Base-by-base conservation (phyloP, 2,113 vertebrate genomes). In the Sylvietta virens region DNA sequence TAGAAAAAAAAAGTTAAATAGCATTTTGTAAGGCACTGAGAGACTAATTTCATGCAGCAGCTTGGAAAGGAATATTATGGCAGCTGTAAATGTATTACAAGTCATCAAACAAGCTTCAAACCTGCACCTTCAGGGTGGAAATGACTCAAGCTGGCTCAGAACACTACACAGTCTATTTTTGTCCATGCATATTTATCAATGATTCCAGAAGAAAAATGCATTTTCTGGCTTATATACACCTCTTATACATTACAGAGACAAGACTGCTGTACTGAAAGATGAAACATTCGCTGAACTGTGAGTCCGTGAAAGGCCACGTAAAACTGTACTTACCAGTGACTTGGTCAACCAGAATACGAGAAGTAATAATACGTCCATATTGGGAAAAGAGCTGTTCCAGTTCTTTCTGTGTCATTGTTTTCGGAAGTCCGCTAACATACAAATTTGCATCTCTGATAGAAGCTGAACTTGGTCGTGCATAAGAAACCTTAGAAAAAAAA, bases 391-490 rank as follows among this genome's bases (percentile, higher is more conserved):
- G 98, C 92, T 99, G 99, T 73, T 99, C 99, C 94, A 99, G 94
- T 89, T 99, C 99, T 87, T 99, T 99, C 98, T 99, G 99, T 45
- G 98, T 99, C 99, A 99, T 99, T 51, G 99, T 99, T 98, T 99
- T 99, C 27, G 99, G 99, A 97, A 99, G 98, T 92, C 99, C 99
- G 30, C 99, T 99, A 97, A 99, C 99, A 21, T 99, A 99, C 88
- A 99, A 97, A 97, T 99, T 99, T 85, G 99, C 99, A 97, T 99
- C 99, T 98, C 99, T 98, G 95, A 99, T 99, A 94, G 99, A 99
- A 96, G 99, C 99, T 7, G 99, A 99, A 97, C 99, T 99, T 61
- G 99, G 99, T 88, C 99, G 98, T 11, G 99, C 99, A 94, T 99
- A 99, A 66, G 99, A 99, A 96, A 99, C 98, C 98, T 98, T 86